phyloP scores from a whole-genome alignment of 2,113 vertebrate genomes.

The Caloenas nicobarica region DNA sequence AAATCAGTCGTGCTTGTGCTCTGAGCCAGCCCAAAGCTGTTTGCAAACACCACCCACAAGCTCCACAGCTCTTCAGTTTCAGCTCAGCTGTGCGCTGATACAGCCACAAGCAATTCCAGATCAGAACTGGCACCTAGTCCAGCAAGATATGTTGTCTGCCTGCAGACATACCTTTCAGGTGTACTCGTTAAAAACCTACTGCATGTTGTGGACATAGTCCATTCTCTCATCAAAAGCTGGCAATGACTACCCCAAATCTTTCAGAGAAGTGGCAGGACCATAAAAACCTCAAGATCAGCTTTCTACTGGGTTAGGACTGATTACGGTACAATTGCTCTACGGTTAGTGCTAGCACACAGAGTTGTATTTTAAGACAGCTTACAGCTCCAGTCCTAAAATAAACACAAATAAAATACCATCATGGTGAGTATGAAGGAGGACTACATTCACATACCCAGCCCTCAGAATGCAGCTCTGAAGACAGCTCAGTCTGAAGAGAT shows the following conservation, averaged over 20 bases:
- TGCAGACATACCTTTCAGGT: not conserved
- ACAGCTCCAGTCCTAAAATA: conserved; percentile 31
- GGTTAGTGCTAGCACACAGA: not conserved
- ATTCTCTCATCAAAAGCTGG: not conserved
- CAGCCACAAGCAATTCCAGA: not conserved
- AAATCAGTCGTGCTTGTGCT: not conserved
- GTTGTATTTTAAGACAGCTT: conserved; percentile 31
- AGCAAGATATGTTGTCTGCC: not conserved
- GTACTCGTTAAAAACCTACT: not conserved
- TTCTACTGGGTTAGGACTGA: not conserved
- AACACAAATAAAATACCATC: conserved; percentile 44
- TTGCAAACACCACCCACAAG: not conserved
- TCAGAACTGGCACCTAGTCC: not conserved
- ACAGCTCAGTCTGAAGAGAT: conserved; percentile 41
- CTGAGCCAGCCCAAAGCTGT: not conserved
- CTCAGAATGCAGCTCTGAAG: conserved; percentile 12
- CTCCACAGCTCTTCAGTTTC: not conserved
- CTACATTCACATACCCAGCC: not conserved
- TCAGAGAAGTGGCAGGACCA: not conserved
- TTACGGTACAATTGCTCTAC: not conserved
- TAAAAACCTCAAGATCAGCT: not conserved
- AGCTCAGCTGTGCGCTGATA: rapidly evolving
- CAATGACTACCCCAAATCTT: rapidly evolving
- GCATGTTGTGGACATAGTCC: rapidly evolving
- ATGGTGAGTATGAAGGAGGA: conserved; percentile 9